Base-by-base conservation (phyloP, 2,113 vertebrate species). In the Myotis brandtii region DNA sequence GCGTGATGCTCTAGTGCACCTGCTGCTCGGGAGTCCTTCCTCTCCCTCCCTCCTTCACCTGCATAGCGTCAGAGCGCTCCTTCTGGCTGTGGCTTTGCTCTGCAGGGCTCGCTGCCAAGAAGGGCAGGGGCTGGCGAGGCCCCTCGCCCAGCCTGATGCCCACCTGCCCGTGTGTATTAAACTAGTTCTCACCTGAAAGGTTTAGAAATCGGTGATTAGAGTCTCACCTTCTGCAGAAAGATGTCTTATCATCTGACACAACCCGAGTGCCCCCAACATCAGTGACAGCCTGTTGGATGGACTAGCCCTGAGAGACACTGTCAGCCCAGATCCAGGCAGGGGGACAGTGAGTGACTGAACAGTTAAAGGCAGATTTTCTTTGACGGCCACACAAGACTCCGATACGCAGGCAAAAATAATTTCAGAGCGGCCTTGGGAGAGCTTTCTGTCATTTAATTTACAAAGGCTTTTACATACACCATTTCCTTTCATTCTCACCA, bases 1-100 rank as follows among this genome's bases (percentile, higher is more conserved):
- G 25, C 32, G 0, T 9, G 82, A 76, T 6, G 25, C 91, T 7
- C 1, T 0, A 21, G 21, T 0, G 66, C 64, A 32, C 18, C 27
- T 10, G 34, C 3, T 21, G 6, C 75, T 59, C 16, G 2, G 20
- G 21, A 17, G 8, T 82, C 54, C 62, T 25, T 21, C 27, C 10
- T 2, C 6, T 25, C 66, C n/a, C 43, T 70, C 1, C 12, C 7
- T 9, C 21, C 9, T 54, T 67, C 66, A 54, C 62, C 77, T 56
- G 23, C 23, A 27, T 21, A 50, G 20, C 56, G 14, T 25, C 1
- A 18, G 17, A 9, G 23, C 1, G 72, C 84, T 64, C 25, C 50
- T 9, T 64, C 40, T 9, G 0, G 43, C 43, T 62, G 30, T 21
- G 34, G 67, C 48, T 73, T 73, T 64, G 9, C 6, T 88, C 72